A percentile compares a stretch with the other conserved stretches of the same genome.
Conservation (phyloP, 2,113 vertebrate genomes). For the Hucho hucho region DNA sequence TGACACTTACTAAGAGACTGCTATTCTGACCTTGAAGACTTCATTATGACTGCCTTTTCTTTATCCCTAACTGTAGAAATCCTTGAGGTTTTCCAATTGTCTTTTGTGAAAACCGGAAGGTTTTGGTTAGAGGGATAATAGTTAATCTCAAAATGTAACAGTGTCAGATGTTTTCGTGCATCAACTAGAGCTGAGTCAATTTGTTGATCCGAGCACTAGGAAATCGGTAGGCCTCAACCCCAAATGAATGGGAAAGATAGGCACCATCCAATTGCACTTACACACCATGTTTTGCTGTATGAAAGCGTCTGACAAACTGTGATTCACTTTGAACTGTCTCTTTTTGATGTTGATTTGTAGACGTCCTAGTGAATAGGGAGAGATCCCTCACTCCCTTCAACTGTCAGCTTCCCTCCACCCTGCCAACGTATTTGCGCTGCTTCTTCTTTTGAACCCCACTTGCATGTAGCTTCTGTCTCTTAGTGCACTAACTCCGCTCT, state of each 20-base stretch:
- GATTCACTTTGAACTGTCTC: too few relatives aligned
- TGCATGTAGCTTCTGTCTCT: constrained; percentile 47
- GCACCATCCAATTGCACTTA: neutral
- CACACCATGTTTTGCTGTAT: too few relatives aligned
- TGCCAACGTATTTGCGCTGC: constrained; percentile 8
- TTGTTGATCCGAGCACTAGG: neutral
- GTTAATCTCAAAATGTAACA: neutral
- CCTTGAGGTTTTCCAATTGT: neutral
- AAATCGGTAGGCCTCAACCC: neutral
- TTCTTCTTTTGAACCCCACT: constrained; percentile 16
- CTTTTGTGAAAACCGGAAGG: neutral
- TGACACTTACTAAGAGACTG: neutral
- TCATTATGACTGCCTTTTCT: neutral
- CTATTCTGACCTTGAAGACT: neutral
- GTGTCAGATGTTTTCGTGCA: neutral
- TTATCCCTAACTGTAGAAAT: neutral
- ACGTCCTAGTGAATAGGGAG: neutral
- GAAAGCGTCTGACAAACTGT: too few relatives aligned
- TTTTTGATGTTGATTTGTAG: neutral
- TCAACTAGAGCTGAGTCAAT: neutral
- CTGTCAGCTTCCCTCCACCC: neutral
- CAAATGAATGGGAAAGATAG: neutral
- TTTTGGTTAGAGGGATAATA: neutral
- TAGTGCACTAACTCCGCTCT: constrained; percentile 85
- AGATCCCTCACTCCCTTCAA: neutral